These are phyloP conservation scores for Vanacampus margaritifer DNA, from an alignment of 2,113 vertebrate genomes.

Conservation along the genomic window DNA sequence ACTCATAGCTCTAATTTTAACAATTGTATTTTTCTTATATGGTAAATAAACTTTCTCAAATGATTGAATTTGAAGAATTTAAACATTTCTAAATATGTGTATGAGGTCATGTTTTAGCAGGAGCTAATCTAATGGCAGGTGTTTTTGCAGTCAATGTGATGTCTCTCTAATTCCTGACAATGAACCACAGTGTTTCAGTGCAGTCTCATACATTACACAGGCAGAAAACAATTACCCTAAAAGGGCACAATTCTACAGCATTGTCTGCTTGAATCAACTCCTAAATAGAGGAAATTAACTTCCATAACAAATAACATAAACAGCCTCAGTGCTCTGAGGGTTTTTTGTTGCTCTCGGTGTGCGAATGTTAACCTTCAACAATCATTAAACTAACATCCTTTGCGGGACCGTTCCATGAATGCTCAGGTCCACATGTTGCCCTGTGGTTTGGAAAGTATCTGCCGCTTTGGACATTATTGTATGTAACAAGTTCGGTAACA, in stretches of 20 bases:
- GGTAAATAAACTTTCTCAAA: not conserved
- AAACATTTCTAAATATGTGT: not conserved
- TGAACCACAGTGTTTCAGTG: conserved; percentile 29
- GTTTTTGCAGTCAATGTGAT: conserved; percentile 2
- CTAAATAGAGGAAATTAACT: conserved; percentile 66
- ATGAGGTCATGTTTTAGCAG: not conserved
- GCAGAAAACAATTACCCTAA: conserved; percentile 52
- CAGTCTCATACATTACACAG: conserved; percentile 26
- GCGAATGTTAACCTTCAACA: conserved; percentile 58
- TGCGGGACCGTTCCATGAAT: conserved; percentile 51
- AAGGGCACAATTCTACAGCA: conserved; percentile 43
- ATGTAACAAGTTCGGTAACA: conserved; percentile 64
- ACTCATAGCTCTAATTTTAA: not conserved
- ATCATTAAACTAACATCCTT: conserved; percentile 71
- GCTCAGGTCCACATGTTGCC: conserved; percentile 52
- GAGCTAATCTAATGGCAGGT: not conserved
- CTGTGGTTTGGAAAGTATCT: conserved; percentile 65
- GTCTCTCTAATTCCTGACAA: conserved; percentile 29
- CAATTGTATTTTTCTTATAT: too few relatives aligned
- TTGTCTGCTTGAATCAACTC: conserved; percentile 58
- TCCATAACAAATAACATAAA: conserved; percentile 66
- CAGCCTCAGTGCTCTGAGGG: conserved; percentile 42
- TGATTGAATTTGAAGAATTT: not conserved
- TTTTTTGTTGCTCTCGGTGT: conserved; percentile 54
- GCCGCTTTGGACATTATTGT: conserved; percentile 51